Evolutionary conservation across 2,797 vertebrate species (phyloP).

Genomic region (Crocidura indochinensis): DNA sequence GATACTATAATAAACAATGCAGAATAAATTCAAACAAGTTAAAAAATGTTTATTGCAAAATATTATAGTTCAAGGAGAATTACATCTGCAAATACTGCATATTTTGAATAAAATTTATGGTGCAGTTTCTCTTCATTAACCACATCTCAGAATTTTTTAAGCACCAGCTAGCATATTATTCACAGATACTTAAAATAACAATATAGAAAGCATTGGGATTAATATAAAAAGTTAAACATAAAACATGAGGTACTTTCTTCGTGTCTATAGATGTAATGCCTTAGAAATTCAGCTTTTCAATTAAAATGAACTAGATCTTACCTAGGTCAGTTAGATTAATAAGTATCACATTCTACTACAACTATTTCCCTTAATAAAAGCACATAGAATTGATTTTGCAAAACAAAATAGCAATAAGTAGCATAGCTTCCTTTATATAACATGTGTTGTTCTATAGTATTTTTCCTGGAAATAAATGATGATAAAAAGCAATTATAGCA

Average conservation of each 20-base stretch:
- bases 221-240: constrained; percentile 87
- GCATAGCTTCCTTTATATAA: constrained; percentile 55
- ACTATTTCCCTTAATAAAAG: constrained; percentile 85
- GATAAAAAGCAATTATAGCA: constrained; percentile 53
- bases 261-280: constrained; percentile 67
- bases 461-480: constrained; percentile 64
- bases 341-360: constrained; percentile 82
- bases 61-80: constrained; percentile 87
- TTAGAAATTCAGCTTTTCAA: constrained; percentile 87
- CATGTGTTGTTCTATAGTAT: constrained; percentile 59
- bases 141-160: constrained; percentile 89
- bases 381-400: constrained; percentile 85
- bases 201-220: constrained; percentile 86
- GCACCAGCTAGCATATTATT: constrained; percentile 89
- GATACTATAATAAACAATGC: constrained; percentile 88
- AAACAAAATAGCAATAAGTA: constrained; percentile 64
- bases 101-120: constrained; percentile 91
- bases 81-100: constrained; percentile 87
- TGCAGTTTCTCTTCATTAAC: constrained; percentile 91
- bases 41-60: constrained; percentile 89
- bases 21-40: constrained; percentile 90
- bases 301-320: constrained; percentile 90
- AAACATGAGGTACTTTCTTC: constrained; percentile 78
- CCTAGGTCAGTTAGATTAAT: constrained; percentile 86
- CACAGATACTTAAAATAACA: constrained; percentile 90